Conservation (phyloP, 2,113 vertebrate species). For the Actinemys pallida region DNA sequence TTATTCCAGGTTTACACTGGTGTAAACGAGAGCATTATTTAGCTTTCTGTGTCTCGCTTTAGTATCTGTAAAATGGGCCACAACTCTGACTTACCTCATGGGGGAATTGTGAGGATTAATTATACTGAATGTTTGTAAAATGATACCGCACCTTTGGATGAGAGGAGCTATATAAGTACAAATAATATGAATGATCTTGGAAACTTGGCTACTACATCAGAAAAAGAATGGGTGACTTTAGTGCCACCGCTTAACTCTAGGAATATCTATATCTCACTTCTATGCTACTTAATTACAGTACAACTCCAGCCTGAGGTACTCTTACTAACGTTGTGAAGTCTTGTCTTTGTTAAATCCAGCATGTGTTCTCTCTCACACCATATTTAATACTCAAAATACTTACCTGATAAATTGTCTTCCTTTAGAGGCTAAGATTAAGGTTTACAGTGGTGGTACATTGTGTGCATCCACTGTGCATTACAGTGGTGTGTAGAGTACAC, state of each 20-base stretch:
- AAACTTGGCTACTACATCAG: background rate
- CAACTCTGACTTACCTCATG: background rate
- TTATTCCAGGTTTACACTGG: background rate
- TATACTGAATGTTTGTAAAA: background rate
- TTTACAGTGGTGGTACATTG: background rate
- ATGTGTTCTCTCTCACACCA: background rate
- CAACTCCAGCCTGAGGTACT: background rate
- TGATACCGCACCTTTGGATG: background rate
- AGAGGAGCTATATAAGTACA: background rate
- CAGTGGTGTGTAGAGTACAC: background rate
- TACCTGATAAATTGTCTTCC: no score
- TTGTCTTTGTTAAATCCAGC: background rate
- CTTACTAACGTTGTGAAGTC: background rate
- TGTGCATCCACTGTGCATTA: background rate
- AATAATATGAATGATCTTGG: background rate
- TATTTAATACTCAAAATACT: background rate
- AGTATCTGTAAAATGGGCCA: background rate
- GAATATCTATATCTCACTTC: background rate
- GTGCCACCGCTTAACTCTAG: background rate
- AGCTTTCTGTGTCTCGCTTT: background rate
- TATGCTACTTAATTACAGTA: background rate
- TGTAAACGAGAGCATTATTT: background rate
- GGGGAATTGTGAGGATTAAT: background rate
- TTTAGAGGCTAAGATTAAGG: background rate
- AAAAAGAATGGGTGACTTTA: background rate